Percentiles rank a stretch among this genome's conserved stretches.
Conservation (phyloP, 2,888 invertebrate genomes). For the Gastrophysa polygoni region DNA sequence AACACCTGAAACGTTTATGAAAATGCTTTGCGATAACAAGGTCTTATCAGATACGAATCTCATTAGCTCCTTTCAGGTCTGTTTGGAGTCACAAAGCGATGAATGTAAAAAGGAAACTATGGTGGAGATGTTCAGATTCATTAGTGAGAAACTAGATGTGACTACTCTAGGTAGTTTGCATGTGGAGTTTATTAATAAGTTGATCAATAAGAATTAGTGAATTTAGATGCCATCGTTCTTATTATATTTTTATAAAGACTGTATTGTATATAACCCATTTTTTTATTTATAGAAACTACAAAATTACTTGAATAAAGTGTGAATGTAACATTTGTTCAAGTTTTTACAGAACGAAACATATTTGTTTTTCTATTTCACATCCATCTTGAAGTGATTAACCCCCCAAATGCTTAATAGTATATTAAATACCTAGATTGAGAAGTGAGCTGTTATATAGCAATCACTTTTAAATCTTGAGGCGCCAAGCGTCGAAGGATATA, state of each 20-base stretch:
- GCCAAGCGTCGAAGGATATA: no score
- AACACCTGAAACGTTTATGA: not conserved
- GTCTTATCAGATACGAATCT: constrained; percentile 14
- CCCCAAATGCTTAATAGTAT: no score
- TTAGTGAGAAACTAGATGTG: constrained; percentile 33
- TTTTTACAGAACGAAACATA: no score
- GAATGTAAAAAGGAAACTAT: constrained; percentile 29
- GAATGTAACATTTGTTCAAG: no score
- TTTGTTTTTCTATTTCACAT: no score
- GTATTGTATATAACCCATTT: not conserved
- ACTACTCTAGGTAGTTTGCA: constrained; percentile 34
- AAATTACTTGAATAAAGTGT: not conserved
- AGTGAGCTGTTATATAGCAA: no score
- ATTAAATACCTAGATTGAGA: no score
- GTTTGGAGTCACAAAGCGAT: constrained; percentile 19
- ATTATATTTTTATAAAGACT: not conserved
- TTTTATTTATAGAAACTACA: not conserved
- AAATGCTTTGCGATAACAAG: constrained; percentile 9
- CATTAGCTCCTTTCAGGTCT: constrained; percentile 21
- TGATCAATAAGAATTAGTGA: not conserved
- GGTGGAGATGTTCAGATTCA: constrained; percentile 38
- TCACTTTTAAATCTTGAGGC: no score
- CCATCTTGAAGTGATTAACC: no score
- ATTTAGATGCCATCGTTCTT: not conserved
- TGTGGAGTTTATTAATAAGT: constrained; percentile 32